These are phyloP conservation scores for Nannobrachium achirus DNA, from an alignment of 2,113 vertebrate species.

Conservation along the genomic window DNA sequence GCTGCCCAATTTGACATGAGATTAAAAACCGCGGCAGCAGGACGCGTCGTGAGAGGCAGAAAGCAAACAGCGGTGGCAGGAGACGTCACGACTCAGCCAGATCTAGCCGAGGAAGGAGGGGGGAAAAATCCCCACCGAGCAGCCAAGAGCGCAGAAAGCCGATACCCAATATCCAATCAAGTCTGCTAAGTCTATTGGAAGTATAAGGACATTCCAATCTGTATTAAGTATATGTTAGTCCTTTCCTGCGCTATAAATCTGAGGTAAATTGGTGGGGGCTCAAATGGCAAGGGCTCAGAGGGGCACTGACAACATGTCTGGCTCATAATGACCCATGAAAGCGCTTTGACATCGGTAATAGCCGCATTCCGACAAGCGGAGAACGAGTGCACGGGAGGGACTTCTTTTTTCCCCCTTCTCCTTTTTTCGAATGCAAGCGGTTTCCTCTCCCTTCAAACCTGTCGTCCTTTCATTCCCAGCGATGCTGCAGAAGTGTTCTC, in stretches of 20 bases:
- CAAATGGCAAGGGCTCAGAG: constrained; percentile 52
- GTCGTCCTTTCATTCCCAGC: no score
- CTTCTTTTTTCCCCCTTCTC: background rate
- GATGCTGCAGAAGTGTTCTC: no score
- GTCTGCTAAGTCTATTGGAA: constrained; percentile 68
- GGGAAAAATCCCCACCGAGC: background rate
- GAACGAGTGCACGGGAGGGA: constrained; percentile 32
- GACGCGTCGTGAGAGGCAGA: constrained; percentile 1
- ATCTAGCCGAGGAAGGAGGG: background rate
- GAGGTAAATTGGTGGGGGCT: constrained; percentile 57
- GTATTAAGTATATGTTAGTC: constrained; percentile 67
- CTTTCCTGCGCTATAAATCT: constrained; percentile 75
- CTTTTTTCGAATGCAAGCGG: background rate
- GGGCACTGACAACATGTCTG: constrained; percentile 67
- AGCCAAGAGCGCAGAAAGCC: constrained; percentile 35
- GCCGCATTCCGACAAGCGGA: constrained; percentile 44
- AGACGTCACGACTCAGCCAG: constrained; percentile 11
- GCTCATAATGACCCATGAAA: constrained; percentile 63
- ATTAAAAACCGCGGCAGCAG: constrained; percentile 39
- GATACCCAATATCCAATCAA: constrained; percentile 54
- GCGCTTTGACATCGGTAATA: constrained; percentile 56
- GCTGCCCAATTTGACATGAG: constrained; percentile 61
- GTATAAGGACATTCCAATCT: constrained; percentile 65
- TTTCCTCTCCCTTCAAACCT: background rate
- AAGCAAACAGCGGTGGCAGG: background rate